Conservation (phyloP, 1,140 invertebrate genomes). For the Cryptotermes secundus region DNA sequence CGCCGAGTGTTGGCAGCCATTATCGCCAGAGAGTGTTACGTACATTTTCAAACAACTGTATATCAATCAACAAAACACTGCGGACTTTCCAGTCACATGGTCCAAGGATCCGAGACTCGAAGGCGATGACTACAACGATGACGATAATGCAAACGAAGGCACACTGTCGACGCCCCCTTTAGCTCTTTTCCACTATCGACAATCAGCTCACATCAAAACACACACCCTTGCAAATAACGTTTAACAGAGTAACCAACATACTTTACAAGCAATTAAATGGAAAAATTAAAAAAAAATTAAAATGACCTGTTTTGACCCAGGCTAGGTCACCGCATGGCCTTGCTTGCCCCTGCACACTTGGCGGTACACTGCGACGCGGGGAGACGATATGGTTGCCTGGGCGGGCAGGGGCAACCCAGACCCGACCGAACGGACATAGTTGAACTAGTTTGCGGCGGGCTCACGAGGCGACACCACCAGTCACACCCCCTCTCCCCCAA, state of each 20-base stretch:
- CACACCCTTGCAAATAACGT: not conserved
- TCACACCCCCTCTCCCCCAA: not conserved
- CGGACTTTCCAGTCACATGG: conserved; percentile 12
- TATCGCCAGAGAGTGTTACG: not conserved
- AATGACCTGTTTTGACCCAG: not conserved
- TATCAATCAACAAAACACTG: not conserved
- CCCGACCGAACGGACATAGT: too few relatives aligned
- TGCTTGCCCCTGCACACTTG: conserved; percentile 2
- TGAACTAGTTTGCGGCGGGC: conserved; percentile 11
- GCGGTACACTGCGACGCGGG: not conserved
- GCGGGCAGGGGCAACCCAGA: not conserved
- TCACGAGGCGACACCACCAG: not conserved
- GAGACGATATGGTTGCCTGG: not conserved
- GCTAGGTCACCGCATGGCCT: conserved; percentile 12
- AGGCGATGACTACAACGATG: not conserved
- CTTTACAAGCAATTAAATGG: not conserved
- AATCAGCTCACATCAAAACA: not conserved
- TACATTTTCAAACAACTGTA: not conserved
- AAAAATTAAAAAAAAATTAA: not conserved
- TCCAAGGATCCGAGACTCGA: not conserved
- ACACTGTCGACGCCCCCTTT: not conserved
- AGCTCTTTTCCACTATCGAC: not conserved
- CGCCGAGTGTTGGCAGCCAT: not conserved
- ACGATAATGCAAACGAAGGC: not conserved
- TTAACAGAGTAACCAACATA: not conserved